Percentiles rank a stretch among this genome's conserved stretches.
Conservation (phyloP, 2,113 vertebrate genomes). For the Megalops atlanticus region DNA sequence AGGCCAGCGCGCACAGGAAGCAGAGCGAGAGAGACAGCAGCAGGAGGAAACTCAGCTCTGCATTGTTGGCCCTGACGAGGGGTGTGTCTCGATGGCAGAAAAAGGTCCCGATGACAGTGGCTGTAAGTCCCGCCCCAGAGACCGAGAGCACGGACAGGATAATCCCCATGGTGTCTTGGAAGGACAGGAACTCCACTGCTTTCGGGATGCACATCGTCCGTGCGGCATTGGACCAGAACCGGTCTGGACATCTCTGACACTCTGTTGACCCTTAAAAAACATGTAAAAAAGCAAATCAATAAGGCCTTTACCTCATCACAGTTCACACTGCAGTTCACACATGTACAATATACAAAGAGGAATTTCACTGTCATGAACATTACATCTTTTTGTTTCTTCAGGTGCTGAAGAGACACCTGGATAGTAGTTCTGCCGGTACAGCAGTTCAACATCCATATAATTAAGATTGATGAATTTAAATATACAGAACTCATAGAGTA, state of each 20-base stretch:
- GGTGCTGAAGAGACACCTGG: too few relatives aligned
- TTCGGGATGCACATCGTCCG: conserved; percentile 47
- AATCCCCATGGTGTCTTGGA: conserved; percentile 49
- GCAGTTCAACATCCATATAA: too few relatives aligned
- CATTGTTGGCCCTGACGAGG: conserved; percentile 54
- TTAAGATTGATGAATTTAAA: too few relatives aligned
- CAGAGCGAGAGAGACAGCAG: conserved; percentile 54
- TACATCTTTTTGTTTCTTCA: too few relatives aligned
- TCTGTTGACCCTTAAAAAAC: conserved; percentile 47
- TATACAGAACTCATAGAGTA: too few relatives aligned
- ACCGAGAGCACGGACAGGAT: conserved; percentile 46
- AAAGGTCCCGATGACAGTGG: conserved; percentile 33
- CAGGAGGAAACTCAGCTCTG: conserved; percentile 56
- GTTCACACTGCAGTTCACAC: too few relatives aligned
- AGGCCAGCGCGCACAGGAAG: conserved; percentile 52
- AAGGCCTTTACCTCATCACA: background rate
- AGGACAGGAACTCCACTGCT: conserved; percentile 57
- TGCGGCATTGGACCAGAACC: conserved; percentile 54
- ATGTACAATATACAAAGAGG: too few relatives aligned
- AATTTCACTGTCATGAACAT: too few relatives aligned
- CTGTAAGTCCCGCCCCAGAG: conserved; percentile 46
- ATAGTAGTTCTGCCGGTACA: too few relatives aligned
- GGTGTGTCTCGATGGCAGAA: conserved; percentile 31
- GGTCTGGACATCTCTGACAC: conserved; percentile 51
- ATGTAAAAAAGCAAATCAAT: background rate